Evolutionary conservation across 2,888 invertebrate genomes (phyloP).

Genomic region (Phyllotreta striolata): DNA sequence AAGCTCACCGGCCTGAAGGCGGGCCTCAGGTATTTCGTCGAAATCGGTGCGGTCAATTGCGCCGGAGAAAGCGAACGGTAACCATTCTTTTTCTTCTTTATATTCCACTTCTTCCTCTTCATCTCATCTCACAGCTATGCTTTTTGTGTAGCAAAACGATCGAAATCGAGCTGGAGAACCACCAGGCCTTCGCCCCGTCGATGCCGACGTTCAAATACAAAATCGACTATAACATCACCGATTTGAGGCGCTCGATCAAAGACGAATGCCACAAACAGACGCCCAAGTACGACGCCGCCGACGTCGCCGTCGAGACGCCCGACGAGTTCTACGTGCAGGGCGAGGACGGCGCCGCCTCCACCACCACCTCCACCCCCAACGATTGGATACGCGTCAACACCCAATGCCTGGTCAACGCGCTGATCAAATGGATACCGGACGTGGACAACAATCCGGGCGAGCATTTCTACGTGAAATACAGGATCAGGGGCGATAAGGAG

Average conservation of each 20-base stretch:
- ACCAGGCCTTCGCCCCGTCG: slow-evolving; percentile 48
- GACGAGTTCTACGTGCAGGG: slow-evolving; percentile 47
- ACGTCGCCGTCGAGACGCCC: slow-evolving; percentile 5
- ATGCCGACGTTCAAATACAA: slow-evolving; percentile 51
- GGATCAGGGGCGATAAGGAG: slow-evolving; percentile 47
- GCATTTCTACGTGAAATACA: slow-evolving; percentile 53
- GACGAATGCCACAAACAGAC: slow-evolving; percentile 39
- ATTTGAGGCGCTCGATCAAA: slow-evolving; percentile 45
- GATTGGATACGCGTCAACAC: slow-evolving; percentile 35
- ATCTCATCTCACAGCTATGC: too few relatives aligned
- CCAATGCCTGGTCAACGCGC: slow-evolving; percentile 49
- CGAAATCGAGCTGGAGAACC: slow-evolving; percentile 48
- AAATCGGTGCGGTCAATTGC: slow-evolving; percentile 53
- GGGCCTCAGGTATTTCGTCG: slow-evolving; percentile 49
- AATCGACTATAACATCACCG: slow-evolving; percentile 48
- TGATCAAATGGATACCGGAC: slow-evolving; percentile 54
- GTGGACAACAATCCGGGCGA: slow-evolving; percentile 52
- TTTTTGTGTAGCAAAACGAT: slow-evolving; percentile 46
- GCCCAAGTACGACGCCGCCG: slow-evolving; percentile 25
- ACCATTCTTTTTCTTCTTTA: slow-evolving; percentile 14
- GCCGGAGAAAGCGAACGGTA: slow-evolving; percentile 54
- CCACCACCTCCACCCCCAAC: slow-evolving; percentile 1
- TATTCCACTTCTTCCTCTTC: too few relatives aligned
- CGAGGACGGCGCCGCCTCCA: slow-evolving; percentile 35
- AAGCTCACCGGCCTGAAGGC: slow-evolving; percentile 51